Base-by-base conservation (phyloP, 2,888 invertebrate species). In the Galerucella nymphaeae region DNA sequence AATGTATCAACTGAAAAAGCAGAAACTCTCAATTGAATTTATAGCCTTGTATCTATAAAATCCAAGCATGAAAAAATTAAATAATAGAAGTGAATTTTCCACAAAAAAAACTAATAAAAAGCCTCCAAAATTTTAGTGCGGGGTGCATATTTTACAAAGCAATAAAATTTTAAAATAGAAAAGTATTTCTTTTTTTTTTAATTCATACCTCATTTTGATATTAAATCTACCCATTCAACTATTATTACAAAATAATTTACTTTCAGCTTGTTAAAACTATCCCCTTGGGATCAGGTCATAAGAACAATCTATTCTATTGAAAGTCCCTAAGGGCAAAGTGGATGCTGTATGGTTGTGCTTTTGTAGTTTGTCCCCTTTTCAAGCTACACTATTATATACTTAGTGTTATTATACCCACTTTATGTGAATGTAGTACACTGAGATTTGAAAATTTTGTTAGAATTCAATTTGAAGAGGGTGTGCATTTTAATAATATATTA, bases 271-370 rank as follows among this genome's bases (percentile, higher is more conserved):
- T 72, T 67, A 66, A 53, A 45, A 41, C 66, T 55, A 66, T 48
- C 50, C 73, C 73, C 67, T 30, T 55, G 63, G 68, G 77, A 76
- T 59, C 71, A 74, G 68, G 69, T 76, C 79, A 73, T 77, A 76
- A 78, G 78, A 78, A 80, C 78, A 80, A 78, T 78, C 77, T 71
- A 74, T 73, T 74, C 71, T 70, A 77, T 77, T 73, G 77, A 75
- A 74, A 73, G 64, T 78, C 79, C 77, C 78, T 71, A n/a, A 75
- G 78, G 78, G 58, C 62, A 16, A 48, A 67, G 58, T 59, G 58
- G 66, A 59, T 66, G 63, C 62, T 57, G 68, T 69, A 66, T 66
- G 65, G 72, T 69, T 74, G 73, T 61, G 68, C 75, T 74, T 74
- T 74, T 72, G 72, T 71, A 63, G 65, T 67, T 64, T 42, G 67